phyloP scores from a whole-genome alignment of 2,888 invertebrate species.

The Pherbina coryleti region DNA sequence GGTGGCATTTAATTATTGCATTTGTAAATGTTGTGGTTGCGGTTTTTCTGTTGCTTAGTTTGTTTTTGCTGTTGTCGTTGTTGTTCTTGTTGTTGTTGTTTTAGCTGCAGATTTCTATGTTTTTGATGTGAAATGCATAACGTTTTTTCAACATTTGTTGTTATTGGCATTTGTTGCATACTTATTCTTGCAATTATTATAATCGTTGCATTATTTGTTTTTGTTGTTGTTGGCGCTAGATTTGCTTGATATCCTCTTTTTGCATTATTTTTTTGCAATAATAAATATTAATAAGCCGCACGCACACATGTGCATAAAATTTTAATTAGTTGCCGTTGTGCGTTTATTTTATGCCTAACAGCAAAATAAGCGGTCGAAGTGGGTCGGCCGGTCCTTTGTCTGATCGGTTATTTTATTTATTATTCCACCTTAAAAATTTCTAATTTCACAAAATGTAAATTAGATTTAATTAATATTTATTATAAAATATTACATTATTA shows the following conservation, averaged over 20 bases:
- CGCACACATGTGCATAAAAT: constrained; percentile 32
- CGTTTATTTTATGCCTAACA: neutral
- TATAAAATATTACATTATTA: constrained; percentile 11
- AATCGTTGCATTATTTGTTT: neutral
- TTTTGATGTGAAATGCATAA: neutral
- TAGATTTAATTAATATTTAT: constrained; percentile 36
- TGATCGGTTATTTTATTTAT: neutral
- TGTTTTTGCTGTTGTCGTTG: neutral
- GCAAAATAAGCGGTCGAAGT: neutral
- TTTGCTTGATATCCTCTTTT: neutral
- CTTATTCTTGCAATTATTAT: constrained; percentile 10
- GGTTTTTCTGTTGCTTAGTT: neutral
- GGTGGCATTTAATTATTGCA: constrained; percentile 66
- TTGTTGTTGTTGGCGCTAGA: neutral
- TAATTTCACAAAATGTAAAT: constrained; percentile 31
- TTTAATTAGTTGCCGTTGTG: constrained; percentile 32
- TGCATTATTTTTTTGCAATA: constrained; percentile 16
- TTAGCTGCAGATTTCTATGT: constrained; percentile 29
- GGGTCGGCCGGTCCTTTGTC: neutral
- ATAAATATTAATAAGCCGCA: constrained; percentile 37
- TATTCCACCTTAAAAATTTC: neutral
- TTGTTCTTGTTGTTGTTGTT: neutral
- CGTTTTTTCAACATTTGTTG: neutral
- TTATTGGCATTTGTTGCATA: constrained; percentile 16
- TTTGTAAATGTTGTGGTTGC: constrained; percentile 51